Evolutionary conservation across 2,888 invertebrate species (phyloP).

Genomic region (Lasius platythorax): DNA sequence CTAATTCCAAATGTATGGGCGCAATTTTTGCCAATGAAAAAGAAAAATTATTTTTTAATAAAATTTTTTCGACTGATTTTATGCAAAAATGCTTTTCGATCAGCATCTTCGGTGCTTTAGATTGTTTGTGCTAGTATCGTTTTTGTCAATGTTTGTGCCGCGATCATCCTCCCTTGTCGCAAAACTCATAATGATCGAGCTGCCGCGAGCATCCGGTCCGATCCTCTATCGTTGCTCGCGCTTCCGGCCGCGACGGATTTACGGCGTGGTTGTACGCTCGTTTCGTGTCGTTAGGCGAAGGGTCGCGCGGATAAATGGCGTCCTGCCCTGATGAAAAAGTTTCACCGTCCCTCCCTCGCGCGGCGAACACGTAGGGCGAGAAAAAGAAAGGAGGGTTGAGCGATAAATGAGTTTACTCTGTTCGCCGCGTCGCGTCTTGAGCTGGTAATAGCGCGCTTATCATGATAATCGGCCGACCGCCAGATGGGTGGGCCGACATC

Average conservation of each 20-base stretch:
- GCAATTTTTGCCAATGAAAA: not conserved
- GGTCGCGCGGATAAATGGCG: conserved; percentile 69
- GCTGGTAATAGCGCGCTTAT: conserved; percentile 45
- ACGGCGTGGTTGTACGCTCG: conserved; percentile 74
- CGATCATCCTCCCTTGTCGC: not conserved
- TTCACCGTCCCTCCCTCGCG: conserved; percentile 61
- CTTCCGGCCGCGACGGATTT: conserved; percentile 74
- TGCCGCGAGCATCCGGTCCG: conserved; percentile 62
- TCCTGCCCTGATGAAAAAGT: conserved; percentile 78
- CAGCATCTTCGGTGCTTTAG: not conserved
- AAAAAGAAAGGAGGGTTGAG: conserved; percentile 37
- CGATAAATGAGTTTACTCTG: conserved; percentile 64
- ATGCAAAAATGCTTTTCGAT: not conserved
- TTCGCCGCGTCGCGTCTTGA: conserved; percentile 41
- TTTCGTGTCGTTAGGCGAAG: conserved; percentile 78
- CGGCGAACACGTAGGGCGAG: conserved; percentile 16
- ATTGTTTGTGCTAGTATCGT: not conserved
- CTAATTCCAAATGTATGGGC: not conserved
- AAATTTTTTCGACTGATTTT: not conserved
- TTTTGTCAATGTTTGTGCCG: not conserved
- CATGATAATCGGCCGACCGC: conserved; percentile 40
- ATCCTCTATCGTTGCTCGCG: conserved; percentile 45
- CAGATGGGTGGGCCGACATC: not conserved
- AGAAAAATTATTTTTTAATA: not conserved
- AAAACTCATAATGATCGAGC: conserved; percentile 26